Conservation (phyloP, 2,797 vertebrate genomes). For the Lacerta bilineata region DNA sequence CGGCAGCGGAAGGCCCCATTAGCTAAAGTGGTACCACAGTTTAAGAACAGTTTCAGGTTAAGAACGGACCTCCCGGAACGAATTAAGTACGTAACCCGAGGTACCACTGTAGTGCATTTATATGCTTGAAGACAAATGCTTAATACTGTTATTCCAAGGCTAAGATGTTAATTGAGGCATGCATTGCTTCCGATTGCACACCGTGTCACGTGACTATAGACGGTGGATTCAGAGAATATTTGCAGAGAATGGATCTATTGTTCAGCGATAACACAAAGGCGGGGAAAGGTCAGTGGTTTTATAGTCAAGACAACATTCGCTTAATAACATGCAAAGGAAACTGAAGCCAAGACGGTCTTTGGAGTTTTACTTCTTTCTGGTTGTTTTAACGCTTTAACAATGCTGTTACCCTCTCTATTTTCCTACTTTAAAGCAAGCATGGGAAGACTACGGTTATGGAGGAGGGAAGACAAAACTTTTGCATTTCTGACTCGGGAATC, state of each 20-base stretch:
- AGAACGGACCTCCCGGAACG: no score
- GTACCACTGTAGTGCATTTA: background rate
- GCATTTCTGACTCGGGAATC: background rate
- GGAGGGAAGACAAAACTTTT: background rate
- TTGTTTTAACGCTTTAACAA: background rate
- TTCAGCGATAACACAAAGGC: slow-evolving; percentile 51
- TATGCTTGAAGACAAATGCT: slow-evolving; percentile 18
- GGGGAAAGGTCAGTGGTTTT: slow-evolving; percentile 34
- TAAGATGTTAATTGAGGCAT: slow-evolving; percentile 61
- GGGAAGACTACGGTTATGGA: background rate
- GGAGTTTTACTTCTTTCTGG: background rate
- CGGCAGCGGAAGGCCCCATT: no score
- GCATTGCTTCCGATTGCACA: slow-evolving; percentile 68
- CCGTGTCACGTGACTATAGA: slow-evolving; percentile 53
- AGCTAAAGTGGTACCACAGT: no score
- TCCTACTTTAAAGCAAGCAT: background rate
- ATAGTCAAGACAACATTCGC: slow-evolving; percentile 31
- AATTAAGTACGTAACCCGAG: no score
- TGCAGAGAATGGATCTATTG: slow-evolving; percentile 44
- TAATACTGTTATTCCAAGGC: slow-evolving; percentile 57
- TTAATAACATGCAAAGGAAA: slow-evolving; percentile 39
- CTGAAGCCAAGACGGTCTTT: background rate
- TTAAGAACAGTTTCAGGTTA: no score
- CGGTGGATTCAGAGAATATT: slow-evolving; percentile 51
- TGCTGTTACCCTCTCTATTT: background rate